Evolutionary conservation across 1,140 invertebrate species (phyloP), one percentile per base, ranked within the genome.

Genomic region (Magallana gigas): DNA sequence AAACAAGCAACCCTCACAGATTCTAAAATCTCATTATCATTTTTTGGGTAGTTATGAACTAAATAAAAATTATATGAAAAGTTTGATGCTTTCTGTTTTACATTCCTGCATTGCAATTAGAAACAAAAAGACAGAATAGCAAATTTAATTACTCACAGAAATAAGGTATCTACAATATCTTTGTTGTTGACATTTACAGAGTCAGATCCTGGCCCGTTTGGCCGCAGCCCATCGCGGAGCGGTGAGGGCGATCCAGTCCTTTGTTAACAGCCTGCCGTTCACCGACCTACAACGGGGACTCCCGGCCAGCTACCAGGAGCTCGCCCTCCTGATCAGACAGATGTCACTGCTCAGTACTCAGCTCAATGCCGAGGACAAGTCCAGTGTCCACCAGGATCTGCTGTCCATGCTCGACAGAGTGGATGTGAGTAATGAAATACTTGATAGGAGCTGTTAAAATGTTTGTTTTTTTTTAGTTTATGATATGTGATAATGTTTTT

Each of bases 201-300:
- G 90, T 83, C 92, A 92, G 60, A 87, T 90, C 57, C 87, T 90
- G 57, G 81, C 90, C 48, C 87, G 91, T 36, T 85, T 94, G 64
- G 90, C 89, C 9, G 90, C 91, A 7, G 91, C 91, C 36, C 91
- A 93, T 86, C 86, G 92, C 23, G 92, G 91, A 7, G 91, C 91
- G 6, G 90, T 92, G n/a, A 88, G 91, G 71, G 87, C 91, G 0
- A 89, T 94, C 12, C 93, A 94, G 87, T 84, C 90, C 12, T 94
- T 94, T 86, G 91, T 94, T 5, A 88, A 87, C 14, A 91, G 90
- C 64, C 87, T 94, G 1, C 92, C 92, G 14, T 88, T 91, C 58
- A 91, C 92, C 58, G 91, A 93, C 80, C 87, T 93, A 48, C 87
- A 87, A n/a, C 58, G 81, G 56, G 92, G 93, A 29, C 90, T 93